Evolutionary conservation across 1,140 invertebrate genomes (phyloP).

Genomic region (Aphis gossypii): DNA sequence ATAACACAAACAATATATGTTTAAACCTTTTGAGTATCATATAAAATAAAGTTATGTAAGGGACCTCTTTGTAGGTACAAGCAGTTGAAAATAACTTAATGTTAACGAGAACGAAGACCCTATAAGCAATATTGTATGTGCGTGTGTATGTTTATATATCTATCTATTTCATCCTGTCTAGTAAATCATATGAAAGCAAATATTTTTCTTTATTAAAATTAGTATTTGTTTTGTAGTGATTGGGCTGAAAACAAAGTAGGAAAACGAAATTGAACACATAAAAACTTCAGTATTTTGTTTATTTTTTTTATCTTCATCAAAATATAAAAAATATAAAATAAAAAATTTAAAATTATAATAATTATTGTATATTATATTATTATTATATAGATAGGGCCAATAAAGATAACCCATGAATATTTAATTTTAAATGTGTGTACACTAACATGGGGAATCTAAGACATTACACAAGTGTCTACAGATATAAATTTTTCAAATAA

Average conservation of each 20-base stretch:
- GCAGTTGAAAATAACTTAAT: conserved; percentile 20
- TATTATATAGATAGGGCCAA: not conserved
- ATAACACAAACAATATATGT: not conserved
- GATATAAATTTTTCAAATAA: no score
- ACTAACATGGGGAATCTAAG: no score
- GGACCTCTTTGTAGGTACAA: not conserved
- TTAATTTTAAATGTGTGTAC: not conserved
- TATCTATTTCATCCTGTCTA: not conserved
- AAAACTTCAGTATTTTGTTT: not conserved
- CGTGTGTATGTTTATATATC: no score
- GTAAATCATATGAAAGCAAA: not conserved
- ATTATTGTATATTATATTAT: not conserved
- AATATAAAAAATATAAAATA: not conserved
- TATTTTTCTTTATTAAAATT: not conserved
- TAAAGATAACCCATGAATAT: not conserved
- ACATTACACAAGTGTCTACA: not conserved
- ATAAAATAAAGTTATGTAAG: not conserved
- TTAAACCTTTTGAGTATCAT: not conserved
- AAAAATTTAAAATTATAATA: not conserved
- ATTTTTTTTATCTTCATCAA: not conserved
- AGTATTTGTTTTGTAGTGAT: conserved; percentile 2
- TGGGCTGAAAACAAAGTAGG: not conserved
- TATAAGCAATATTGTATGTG: not conserved
- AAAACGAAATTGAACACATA: not conserved
- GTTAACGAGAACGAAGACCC: not conserved